These are phyloP conservation scores for Melanchra persicariae DNA, from an alignment of 2,888 invertebrate genomes.

Conservation along the genomic window DNA sequence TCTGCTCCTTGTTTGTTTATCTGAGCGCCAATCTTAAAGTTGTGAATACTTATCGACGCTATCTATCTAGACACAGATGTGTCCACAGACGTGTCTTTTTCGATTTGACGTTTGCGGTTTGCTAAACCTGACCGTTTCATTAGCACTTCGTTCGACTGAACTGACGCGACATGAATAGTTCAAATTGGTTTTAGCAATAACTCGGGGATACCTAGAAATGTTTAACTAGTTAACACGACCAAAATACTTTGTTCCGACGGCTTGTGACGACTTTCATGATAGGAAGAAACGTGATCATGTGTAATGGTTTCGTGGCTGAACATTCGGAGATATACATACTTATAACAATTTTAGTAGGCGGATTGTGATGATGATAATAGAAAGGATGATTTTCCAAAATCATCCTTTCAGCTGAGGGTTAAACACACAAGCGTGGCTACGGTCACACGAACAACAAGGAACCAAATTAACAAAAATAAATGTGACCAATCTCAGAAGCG, in stretches of 20 bases:
- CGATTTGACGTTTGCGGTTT: conserved; percentile 16
- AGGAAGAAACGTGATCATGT: not conserved
- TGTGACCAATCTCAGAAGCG: conserved; percentile 16
- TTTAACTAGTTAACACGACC: conserved; percentile 3
- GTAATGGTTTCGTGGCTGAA: not conserved
- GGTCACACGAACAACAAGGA: conserved; percentile 1
- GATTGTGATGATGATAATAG: not conserved
- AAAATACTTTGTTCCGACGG: conserved; percentile 1
- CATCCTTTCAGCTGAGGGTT: not conserved
- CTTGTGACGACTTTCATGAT: not conserved
- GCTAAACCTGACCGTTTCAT: conserved; percentile 44
- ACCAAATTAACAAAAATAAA: conserved; percentile 36
- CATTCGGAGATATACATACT: not conserved
- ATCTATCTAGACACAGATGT: conserved; percentile 10
- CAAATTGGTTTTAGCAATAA: conserved; percentile 33
- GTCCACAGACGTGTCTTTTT: conserved; percentile 7
- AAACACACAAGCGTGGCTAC: not conserved
- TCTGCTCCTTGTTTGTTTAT: conserved; percentile 28
- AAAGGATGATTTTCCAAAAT: not conserved
- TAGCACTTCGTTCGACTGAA: conserved; percentile 43
- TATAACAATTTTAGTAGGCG: too few species aligned
- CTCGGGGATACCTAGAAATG: conserved; percentile 13
- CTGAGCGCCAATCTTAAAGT: conserved; percentile 34
- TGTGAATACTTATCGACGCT: conserved; percentile 30
- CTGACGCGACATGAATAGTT: conserved; percentile 22